phyloP scores from a whole-genome alignment of 2,888 invertebrate genomes.

The Chydorus sphaericus region DNA sequence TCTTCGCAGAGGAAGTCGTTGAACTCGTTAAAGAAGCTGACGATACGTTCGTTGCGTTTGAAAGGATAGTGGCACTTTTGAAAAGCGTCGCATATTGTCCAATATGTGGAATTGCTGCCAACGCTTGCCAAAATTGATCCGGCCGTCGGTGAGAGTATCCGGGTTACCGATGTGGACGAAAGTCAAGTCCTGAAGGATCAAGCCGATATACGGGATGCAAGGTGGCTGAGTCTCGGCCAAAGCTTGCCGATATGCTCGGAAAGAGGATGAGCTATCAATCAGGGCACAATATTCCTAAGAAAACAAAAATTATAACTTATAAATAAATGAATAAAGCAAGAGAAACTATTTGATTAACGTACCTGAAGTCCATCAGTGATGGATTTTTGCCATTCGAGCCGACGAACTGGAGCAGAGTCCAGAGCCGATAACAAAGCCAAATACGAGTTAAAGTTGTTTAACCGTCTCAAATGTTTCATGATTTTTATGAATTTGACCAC shows the following conservation, averaged over 20 bases:
- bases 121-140: slow-evolving; percentile 88
- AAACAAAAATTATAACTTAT: neutral
- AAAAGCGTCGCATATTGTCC: slow-evolving; percentile 94
- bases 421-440: slow-evolving; percentile 88
- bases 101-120: slow-evolving; percentile 98
- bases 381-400: slow-evolving; percentile 86
- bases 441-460: slow-evolving; percentile 98
- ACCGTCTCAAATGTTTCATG: slow-evolving; percentile 84
- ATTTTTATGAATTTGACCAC: slow-evolving; percentile 93
- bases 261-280: slow-evolving; percentile 95
- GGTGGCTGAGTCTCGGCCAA: slow-evolving; percentile 90
- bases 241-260: slow-evolving; percentile 89
- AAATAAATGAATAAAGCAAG: neutral
- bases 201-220: slow-evolving; percentile 96
- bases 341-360: neutral
- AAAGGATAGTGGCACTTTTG: slow-evolving; percentile 88
- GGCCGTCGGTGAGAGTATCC: slow-evolving; percentile 68
- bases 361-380: slow-evolving; percentile 67
- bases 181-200: slow-evolving; percentile 95
- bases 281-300: slow-evolving; percentile 75
- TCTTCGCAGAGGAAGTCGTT: slow-evolving; percentile 91
- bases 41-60: slow-evolving; percentile 83
- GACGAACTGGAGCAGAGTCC: slow-evolving; percentile 82
- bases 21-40: slow-evolving; percentile 92
- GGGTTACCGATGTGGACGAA: slow-evolving; percentile 97